Evolutionary conservation across 2,113 vertebrate species (phyloP), one percentile per base, ranked within the genome.

Genomic region (Crypturellus undulatus): DNA sequence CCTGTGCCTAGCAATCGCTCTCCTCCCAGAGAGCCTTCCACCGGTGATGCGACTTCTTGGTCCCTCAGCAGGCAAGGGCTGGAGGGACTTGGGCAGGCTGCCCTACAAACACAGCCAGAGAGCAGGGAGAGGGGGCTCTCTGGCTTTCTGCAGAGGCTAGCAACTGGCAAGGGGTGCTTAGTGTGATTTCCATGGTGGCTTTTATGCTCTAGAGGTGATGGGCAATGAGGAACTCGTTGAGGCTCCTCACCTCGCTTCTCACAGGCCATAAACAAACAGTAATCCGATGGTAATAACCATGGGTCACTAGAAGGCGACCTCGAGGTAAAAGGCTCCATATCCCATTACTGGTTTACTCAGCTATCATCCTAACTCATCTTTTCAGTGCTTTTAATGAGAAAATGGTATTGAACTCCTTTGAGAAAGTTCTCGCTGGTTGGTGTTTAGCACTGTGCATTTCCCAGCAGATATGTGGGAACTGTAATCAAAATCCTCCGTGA

Each of bases 221-320:
- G 90, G 78, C 84, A 75, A 43, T 43, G 79, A 95, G 69, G 89
- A 95, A 69, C 72, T 42, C 72, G 64, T 92, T 28, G 68, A 80
- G 91, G 60, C 73, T 89, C 81, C 79, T 90, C 93, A 94, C 72
- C 80, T 95, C 84, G 81, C 87, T 96, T 96, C 92, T 87, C 87
- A 92, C 52, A 62, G 49, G 87, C 94, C 28, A 10, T 34, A 67
- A 95, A 81, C 84, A 67, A 95, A 81, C 84, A 86, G 73, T 87
- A 93, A 95, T 96, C 87, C 87, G 92, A 79, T 90, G 92, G 72
- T 64, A 96, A 96, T 95, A 95, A 90, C 69, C 72, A 62, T 72
- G 84, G 92, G 94, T 96, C 91, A 93, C 59, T 94, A 94, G 90
- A 86, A 93, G 83, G 89, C 79, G 92, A 96, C 93, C 95, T 84